phyloP scores from a whole-genome alignment of 2,888 invertebrate genomes.

The Nephrotoma appendiculata region DNA sequence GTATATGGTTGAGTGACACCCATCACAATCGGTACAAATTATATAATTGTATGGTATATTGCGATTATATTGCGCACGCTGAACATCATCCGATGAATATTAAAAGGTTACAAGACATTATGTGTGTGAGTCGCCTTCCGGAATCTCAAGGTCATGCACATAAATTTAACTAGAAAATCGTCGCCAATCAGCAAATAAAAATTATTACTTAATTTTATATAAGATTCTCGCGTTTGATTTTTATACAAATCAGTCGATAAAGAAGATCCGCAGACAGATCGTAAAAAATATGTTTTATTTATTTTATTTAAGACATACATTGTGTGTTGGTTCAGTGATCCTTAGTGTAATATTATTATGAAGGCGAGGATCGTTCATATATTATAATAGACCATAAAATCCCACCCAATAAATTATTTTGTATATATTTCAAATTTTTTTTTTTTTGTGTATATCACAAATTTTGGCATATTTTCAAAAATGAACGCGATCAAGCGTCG shows the following conservation, averaged over 20 bases:
- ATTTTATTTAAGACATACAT: too few species aligned
- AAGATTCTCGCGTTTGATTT: neutral
- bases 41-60: neutral
- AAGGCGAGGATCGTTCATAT: neutral
- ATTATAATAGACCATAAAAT: neutral
- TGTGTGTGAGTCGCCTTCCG: neutral
- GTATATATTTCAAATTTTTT: neutral
- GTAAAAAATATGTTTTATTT: too few species aligned
- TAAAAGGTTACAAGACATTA: neutral
- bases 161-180: neutral
- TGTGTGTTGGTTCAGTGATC: neutral
- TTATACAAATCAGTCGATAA: neutral
- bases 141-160: neutral
- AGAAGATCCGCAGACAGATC: neutral
- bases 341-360: neutral
- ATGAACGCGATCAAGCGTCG: neutral
- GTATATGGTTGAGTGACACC: neutral
- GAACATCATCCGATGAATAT: neutral
- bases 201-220: neutral
- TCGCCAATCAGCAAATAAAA: neutral
- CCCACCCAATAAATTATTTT: neutral
- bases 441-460: neutral
- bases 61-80: neutral
- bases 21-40: neutral
- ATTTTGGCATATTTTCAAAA: neutral